phyloP scores from a whole-genome alignment of 2,797 vertebrate genomes.

The Toxotes lorentzi region DNA sequence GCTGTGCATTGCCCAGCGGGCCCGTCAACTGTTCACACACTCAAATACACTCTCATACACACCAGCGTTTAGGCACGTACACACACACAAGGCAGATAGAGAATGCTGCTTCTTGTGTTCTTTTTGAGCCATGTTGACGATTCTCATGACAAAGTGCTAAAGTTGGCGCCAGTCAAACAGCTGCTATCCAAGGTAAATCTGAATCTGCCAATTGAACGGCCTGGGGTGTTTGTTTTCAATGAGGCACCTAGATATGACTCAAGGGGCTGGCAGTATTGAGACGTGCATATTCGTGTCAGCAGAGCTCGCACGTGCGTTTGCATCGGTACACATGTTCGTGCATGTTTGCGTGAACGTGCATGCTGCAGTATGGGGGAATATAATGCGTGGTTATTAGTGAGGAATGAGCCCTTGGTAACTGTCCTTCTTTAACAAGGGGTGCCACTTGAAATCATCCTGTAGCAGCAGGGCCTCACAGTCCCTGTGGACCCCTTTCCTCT shows the following conservation, averaged over 20 bases:
- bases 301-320: constrained; percentile 21
- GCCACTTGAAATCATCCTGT: constrained; percentile 48
- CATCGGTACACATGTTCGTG: constrained; percentile 22
- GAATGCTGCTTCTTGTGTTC: constrained; percentile 75
- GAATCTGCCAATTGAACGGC: constrained; percentile 46
- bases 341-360: constrained; percentile 48
- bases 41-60: constrained; percentile 30
- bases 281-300: constrained; percentile 47
- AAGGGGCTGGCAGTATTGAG: constrained; percentile 11
- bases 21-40: constrained; percentile 43
- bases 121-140: constrained; percentile 80
- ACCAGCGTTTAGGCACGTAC: constrained; percentile 1
- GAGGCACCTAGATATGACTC: constrained; percentile 44
- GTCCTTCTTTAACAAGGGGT: constrained; percentile 27
- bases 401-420: constrained; percentile 29
- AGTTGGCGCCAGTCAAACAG: constrained; percentile 63
- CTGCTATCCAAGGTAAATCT: constrained; percentile 70
- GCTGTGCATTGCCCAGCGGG: constrained; percentile 39
- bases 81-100: constrained; percentile 35
- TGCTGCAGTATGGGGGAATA: constrained; percentile 15
- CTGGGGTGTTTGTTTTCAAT: constrained; percentile 50
- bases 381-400: constrained; percentile 3
- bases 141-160: constrained; percentile 82
- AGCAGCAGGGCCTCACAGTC: constrained; percentile 43
- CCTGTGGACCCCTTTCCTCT: constrained; percentile 26